Evolutionary conservation across 2,113 vertebrate genomes (phyloP).

Genomic region (Oryzias javanicus): DNA sequence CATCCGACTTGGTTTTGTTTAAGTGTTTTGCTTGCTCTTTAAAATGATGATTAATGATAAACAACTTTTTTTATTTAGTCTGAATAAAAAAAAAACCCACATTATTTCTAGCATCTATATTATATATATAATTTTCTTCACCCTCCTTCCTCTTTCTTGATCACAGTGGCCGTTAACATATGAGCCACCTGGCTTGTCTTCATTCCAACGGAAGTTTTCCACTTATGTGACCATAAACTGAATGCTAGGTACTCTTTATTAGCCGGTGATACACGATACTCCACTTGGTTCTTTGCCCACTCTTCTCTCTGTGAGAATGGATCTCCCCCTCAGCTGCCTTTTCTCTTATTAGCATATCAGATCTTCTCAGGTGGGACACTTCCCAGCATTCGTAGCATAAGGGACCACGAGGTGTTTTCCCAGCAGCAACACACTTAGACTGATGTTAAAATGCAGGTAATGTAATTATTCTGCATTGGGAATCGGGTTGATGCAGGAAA

Average conservation of each 20-base stretch:
- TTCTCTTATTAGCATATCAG: slow-evolving; percentile 27
- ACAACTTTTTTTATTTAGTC: too few species aligned
- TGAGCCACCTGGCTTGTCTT: slow-evolving; percentile 43
- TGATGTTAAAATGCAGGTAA: not conserved
- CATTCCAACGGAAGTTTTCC: slow-evolving; percentile 58
- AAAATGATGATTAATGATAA: too few species aligned
- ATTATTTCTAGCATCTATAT: too few species aligned
- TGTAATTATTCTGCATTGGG: not conserved
- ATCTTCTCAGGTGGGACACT: slow-evolving; percentile 27
- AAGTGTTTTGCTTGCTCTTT: too few species aligned
- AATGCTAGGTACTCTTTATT: slow-evolving; percentile 38
- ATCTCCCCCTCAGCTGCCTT: slow-evolving; percentile 24
- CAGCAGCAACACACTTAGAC: slow-evolving; percentile 27
- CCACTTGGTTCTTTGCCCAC: slow-evolving; percentile 23
- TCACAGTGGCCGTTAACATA: slow-evolving; percentile 46
- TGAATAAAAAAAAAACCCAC: too few species aligned
- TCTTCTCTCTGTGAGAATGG: slow-evolving; percentile 9
- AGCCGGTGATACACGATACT: slow-evolving; percentile 56
- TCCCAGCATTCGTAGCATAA: slow-evolving; percentile 23
- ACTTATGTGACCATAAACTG: slow-evolving; percentile 47
- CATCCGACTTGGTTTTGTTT: not conserved
- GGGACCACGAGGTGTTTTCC: slow-evolving; percentile 56
- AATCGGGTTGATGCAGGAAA: not conserved
- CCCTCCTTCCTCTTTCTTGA: not conserved
- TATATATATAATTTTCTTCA: too few species aligned